Percentiles rank a stretch among this genome's conserved stretches.
Evolutionary conservation across 37 sponge, comb jelly and placozoan genomes (phyloP).

Genomic region (Halisarca cf. caerulea): DNA sequence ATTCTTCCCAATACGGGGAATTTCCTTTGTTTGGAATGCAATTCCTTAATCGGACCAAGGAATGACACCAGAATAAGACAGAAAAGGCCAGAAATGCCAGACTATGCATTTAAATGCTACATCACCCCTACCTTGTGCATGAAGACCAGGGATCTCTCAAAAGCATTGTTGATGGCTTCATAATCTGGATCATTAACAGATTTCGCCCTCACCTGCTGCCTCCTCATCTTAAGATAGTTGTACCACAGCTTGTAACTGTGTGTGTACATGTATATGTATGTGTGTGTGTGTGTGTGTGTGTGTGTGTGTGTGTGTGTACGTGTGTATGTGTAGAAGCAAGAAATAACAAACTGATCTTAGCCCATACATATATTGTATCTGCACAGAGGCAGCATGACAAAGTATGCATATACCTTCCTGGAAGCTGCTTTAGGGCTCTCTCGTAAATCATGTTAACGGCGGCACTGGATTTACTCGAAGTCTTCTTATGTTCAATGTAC

Average conservation of each 20-base stretch:
- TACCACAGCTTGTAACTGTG: conserved; percentile 99
- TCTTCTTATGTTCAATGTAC: conserved; percentile 89
- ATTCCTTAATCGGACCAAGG: too few relatives aligned
- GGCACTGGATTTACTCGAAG: conserved; percentile 45
- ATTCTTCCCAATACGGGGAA: too few relatives aligned
- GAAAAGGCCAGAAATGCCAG: too few relatives aligned
- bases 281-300: too few relatives aligned
- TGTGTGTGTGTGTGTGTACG: too few relatives aligned
- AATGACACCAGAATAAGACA: too few relatives aligned
- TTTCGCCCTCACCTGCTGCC: conserved; percentile 71
- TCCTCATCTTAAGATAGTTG: conserved; percentile 85
- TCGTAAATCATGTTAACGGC: conserved; percentile 91
- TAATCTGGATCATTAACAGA: conserved; percentile 85
- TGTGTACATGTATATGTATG: too few relatives aligned
- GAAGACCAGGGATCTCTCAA: conserved; percentile 94
- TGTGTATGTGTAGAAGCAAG: too few relatives aligned
- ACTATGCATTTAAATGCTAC: background rate
- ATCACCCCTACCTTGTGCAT: conserved; percentile 96
- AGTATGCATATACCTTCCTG: conserved; percentile 74
- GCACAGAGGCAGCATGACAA: background rate
- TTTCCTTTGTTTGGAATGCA: too few relatives aligned
- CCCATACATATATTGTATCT: background rate
- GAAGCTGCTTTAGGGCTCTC: conserved; percentile 91
- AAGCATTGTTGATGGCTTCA: conserved; percentile 94
- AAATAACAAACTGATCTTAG: too few relatives aligned